Evolutionary conservation across 2,888 invertebrate genomes (phyloP), one percentile per base, ranked within the genome.

Genomic region (Scaeva pyrastri): DNA sequence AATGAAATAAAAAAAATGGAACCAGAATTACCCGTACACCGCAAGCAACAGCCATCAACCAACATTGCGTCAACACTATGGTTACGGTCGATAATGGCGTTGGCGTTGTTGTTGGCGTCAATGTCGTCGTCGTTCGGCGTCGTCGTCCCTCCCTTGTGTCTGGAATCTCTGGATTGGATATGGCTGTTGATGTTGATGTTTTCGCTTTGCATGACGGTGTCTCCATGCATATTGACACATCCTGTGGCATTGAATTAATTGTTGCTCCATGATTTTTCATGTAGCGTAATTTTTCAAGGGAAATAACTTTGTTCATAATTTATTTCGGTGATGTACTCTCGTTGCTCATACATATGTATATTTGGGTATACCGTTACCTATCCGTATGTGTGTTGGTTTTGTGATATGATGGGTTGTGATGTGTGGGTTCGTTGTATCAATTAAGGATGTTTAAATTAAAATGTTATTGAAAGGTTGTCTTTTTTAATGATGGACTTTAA

Each of bases 241-340:
- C 70, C 74, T 70, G 50, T 66, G 64, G 74, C 50, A 79, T 79
- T 71, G 19, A 74, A 84, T 83, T 78, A 78, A 83, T 83, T 78
- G 70, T 43, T 55, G 74, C 56, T 79, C 50, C 64, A 71, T 78
- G 70, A 64, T 50, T 82, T 76, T 76, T 41, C 39, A 73, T 70
- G 70, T 70, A 60, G 48, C 19, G 68, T 68, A 36, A 68, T 68
- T 71, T 58, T 55, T 58, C 16, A 31, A 19, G 56, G 56, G 16
- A 56, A 45, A 41, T 23, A 60, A 56, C 45, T 43, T 43, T 56
- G 56, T 71, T 71, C 56, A 58, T 71, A 56, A 71, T 71, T 71
- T 58, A 71, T 45, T 52, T 52, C 4, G 52, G 26, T 52, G n/a
- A 52, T 23, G 23, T 21, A 26, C 52, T 10, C 11, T 10, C 12